Evolutionary conservation across 1,140 invertebrate genomes (phyloP).

Genomic region (Neuroterus valhalla): DNA sequence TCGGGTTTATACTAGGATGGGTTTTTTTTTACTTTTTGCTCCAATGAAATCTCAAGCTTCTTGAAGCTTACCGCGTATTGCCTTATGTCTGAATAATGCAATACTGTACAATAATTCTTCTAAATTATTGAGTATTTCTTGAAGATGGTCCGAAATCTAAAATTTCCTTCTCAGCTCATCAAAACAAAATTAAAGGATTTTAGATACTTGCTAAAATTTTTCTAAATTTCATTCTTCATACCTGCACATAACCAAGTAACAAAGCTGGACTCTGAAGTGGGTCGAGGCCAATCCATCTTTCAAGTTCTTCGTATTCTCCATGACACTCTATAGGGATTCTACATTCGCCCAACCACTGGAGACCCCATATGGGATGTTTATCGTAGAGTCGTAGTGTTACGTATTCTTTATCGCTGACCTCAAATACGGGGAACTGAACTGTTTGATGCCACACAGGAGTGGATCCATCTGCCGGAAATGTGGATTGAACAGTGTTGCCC

Average conservation of each 20-base stretch:
- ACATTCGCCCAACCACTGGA: slow-evolving; percentile 71
- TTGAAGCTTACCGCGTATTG: too few relatives aligned
- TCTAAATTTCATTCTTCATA: background rate
- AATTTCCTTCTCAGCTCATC: too few relatives aligned
- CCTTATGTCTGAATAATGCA: too few relatives aligned
- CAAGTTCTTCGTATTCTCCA: slow-evolving; percentile 67
- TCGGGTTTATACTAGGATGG: too few relatives aligned
- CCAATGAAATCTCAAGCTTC: too few relatives aligned
- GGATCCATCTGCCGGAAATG: slow-evolving; percentile 63
- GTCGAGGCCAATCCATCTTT: slow-evolving; percentile 69
- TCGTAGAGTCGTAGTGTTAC: slow-evolving; percentile 69
- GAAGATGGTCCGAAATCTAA: too few relatives aligned
- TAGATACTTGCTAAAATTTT: too few relatives aligned
- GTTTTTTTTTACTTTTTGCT: too few relatives aligned
- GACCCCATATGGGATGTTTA: slow-evolving; percentile 71
- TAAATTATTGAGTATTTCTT: too few relatives aligned
- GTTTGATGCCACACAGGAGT: slow-evolving; percentile 72
- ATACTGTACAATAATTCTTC: too few relatives aligned
- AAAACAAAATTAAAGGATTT: too few relatives aligned
- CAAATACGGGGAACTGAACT: slow-evolving; percentile 65
- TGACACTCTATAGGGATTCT: slow-evolving; percentile 66
- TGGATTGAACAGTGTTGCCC: slow-evolving; percentile 60
- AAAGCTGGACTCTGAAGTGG: slow-evolving; percentile 64
- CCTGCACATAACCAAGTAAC: slow-evolving; percentile 68
- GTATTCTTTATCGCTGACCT: slow-evolving; percentile 55